These are phyloP conservation scores for Sphinx pinastri DNA, from an alignment of 2,888 invertebrate species.

Conservation along the genomic window DNA sequence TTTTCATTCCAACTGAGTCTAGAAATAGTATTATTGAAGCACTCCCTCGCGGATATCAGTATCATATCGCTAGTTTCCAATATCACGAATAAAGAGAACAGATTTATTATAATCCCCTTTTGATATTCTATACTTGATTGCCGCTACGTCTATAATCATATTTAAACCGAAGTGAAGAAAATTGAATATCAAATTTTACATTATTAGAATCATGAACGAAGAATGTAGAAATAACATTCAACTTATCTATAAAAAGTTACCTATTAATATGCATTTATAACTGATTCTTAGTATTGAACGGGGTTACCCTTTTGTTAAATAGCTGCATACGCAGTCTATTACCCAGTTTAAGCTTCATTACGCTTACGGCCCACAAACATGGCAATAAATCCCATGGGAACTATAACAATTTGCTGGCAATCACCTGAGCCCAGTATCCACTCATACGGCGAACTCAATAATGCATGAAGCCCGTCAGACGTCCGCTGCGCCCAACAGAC, in stretches of 20 bases:
- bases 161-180: background rate
- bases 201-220: no score
- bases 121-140: constrained; percentile 37
- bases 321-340: constrained; percentile 46
- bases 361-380: constrained; percentile 41
- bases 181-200: background rate
- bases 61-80: constrained; percentile 45
- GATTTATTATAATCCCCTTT: constrained; percentile 38
- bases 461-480: constrained; percentile 66
- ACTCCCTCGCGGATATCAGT: constrained; percentile 57
- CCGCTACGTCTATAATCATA: constrained; percentile 1
- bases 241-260: no score
- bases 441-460: constrained; percentile 66
- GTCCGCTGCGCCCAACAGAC: constrained; percentile 57
- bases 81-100: constrained; percentile 48
- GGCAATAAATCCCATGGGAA: constrained; percentile 66
- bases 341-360: constrained; percentile 15
- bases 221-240: no score
- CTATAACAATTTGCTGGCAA: constrained; percentile 68
- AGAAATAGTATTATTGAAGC: constrained; percentile 67
- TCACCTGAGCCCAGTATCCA: constrained; percentile 54
- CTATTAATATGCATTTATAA: background rate
- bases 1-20: constrained; percentile 70
- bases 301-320: background rate
- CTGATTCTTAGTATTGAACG: background rate